Percentiles rank a stretch among this genome's conserved stretches.
These are phyloP conservation scores for Camelus dromedarius DNA, from an alignment of 2,113 vertebrate species.

Conservation along the genomic window DNA sequence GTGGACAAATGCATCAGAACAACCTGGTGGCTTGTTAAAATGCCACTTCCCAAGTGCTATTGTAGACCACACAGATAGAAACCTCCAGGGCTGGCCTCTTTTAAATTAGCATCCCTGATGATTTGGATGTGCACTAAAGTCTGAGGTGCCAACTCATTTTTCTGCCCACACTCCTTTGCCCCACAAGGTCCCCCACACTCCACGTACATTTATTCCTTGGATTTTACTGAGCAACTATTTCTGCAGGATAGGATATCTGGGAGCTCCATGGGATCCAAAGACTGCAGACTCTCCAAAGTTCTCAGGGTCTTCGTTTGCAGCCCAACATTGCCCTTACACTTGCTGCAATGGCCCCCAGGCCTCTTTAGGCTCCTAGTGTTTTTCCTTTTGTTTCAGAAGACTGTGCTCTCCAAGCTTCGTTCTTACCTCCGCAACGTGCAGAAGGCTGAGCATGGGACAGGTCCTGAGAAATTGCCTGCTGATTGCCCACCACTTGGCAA, in stretches of 20 bases:
- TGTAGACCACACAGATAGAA: neutral
- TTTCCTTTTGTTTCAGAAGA: neutral
- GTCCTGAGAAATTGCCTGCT: neutral
- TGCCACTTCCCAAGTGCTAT: neutral
- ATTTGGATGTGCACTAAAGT: neutral
- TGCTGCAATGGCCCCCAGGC: neutral
- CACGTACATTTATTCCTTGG: neutral
- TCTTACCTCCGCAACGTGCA: neutral
- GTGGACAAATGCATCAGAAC: neutral
- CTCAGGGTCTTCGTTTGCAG: neutral
- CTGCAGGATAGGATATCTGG: neutral
- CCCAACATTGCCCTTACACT: fast-evolving
- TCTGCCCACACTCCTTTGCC: neutral
- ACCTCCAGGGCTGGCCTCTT: neutral
- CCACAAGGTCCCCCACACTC: too few relatives aligned
- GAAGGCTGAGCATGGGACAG: neutral
- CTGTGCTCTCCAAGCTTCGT: neutral
- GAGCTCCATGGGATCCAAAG: neutral
- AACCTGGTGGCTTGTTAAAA: neutral
- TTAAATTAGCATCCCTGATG: neutral
- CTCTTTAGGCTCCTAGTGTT: neutral
- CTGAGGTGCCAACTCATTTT: neutral
- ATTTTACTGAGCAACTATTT: neutral
- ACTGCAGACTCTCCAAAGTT: neutral
- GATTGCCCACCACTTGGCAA: neutral